Conservation (phyloP, 2,797 vertebrate genomes). For the Typhlichthys eigenmanni region DNA sequence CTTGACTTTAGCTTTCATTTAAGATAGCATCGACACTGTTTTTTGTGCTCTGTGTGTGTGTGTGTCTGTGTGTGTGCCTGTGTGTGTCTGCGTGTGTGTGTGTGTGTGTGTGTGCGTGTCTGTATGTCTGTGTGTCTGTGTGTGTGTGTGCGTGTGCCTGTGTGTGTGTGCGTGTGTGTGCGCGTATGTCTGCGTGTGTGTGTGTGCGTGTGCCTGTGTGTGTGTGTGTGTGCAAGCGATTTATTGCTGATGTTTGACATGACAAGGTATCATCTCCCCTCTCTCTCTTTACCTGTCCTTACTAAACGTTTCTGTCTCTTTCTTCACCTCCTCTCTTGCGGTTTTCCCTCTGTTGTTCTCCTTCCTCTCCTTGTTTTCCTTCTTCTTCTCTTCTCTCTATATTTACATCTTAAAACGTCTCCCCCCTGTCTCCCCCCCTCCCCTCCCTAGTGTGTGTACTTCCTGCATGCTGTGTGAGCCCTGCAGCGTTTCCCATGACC, state of each 20-base stretch:
- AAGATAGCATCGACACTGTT: background rate
- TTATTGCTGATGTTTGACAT: no score
- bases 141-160: background rate
- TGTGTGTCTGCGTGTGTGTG: background rate
- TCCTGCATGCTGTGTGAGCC: constrained; percentile 91
- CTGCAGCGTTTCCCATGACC: constrained; percentile 85
- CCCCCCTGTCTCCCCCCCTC: no score
- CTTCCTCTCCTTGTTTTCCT: no score
- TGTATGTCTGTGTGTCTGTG: background rate
- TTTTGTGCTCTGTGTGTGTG: background rate
- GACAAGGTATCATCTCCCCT: no score
- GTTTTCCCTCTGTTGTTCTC: no score
- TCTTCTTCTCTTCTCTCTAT: no score
- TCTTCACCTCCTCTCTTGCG: no score
- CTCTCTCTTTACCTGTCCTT: no score
- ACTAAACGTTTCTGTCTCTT: no score
- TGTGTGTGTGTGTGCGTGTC: background rate
- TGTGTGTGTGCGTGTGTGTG: background rate
- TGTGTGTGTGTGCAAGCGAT: background rate
- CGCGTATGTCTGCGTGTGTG: no score
- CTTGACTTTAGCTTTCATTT: background rate
- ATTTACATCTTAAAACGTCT: no score
- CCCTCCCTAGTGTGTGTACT: constrained; percentile 78
- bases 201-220: no score
- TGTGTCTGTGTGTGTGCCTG: background rate